These are phyloP conservation scores for Aptenodytes forsteri DNA, from an alignment of 2,113 vertebrate genomes.

Conservation along the genomic window DNA sequence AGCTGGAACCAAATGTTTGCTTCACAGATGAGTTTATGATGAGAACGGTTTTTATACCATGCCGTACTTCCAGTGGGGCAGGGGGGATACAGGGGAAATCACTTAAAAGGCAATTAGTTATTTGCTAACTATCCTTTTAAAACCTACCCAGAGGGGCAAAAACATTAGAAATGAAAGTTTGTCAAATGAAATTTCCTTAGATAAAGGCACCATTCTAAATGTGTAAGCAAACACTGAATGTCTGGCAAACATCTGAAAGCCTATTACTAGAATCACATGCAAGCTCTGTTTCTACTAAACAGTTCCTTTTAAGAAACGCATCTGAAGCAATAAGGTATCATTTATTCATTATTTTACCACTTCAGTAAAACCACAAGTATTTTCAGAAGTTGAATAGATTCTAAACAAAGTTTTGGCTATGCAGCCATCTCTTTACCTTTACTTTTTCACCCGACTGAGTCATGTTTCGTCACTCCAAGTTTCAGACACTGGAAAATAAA, in stretches of 20 bases:
- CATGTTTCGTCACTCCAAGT: slow-evolving; percentile 69
- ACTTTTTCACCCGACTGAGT: slow-evolving; percentile 86
- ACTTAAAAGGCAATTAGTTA: neutral
- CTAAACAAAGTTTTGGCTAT: neutral
- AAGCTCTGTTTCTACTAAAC: neutral
- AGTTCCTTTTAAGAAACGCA: neutral
- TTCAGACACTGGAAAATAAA: slow-evolving; percentile 61
- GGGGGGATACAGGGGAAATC: neutral
- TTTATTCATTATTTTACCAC: neutral
- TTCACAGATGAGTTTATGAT: neutral
- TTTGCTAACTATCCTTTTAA: neutral
- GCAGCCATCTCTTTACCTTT: slow-evolving; percentile 74
- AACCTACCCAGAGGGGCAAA: neutral
- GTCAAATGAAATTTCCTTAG: neutral
- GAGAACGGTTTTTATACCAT: neutral
- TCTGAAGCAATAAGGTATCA: neutral
- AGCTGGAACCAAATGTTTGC: neutral
- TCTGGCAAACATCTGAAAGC: neutral
- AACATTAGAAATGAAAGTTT: neutral
- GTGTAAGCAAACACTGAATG: neutral
- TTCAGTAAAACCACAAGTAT: neutral
- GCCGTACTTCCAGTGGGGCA: neutral
- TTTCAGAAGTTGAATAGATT: neutral
- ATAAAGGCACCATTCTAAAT: neutral
- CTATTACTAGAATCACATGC: neutral